Percentiles rank a stretch among this genome's conserved stretches.
Evolutionary conservation across 1,140 invertebrate genomes (phyloP).

Genomic region (Drosophila mauritiana): DNA sequence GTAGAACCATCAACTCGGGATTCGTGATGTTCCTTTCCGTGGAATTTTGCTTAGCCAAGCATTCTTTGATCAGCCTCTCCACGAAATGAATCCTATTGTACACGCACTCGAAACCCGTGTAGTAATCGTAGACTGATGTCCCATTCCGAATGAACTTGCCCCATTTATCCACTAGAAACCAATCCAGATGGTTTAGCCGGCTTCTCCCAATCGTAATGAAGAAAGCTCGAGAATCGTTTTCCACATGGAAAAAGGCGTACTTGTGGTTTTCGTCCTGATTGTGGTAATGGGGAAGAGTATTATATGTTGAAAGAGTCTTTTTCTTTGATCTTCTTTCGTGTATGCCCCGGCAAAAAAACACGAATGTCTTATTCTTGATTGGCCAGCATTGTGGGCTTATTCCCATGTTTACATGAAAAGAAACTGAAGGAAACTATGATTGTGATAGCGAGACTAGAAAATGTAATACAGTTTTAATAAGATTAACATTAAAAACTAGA

Average conservation of each 20-base stretch:
- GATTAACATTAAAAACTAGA: too few species aligned
- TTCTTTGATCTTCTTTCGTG: not conserved
- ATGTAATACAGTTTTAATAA: not conserved
- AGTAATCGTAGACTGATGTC: not conserved
- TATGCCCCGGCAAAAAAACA: not conserved
- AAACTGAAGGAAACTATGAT: not conserved
- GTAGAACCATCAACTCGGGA: not conserved
- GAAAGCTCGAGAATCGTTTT: not conserved
- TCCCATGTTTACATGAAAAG: not conserved
- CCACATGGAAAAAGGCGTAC: slow-evolving; percentile 2
- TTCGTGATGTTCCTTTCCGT: not conserved
- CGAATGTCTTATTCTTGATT: not conserved
- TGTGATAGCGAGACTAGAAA: not conserved
- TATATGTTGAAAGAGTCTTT: too few species aligned
- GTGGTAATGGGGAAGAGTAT: not conserved
- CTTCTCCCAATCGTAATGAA: slow-evolving; percentile 7
- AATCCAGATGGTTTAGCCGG: not conserved
- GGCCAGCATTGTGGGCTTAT: not conserved
- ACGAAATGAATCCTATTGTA: not conserved
- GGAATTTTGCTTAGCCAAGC: not conserved
- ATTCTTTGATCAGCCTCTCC: not conserved
- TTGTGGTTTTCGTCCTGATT: not conserved
- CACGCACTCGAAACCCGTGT: not conserved
- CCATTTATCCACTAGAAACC: slow-evolving; percentile 3
- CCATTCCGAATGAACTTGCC: slow-evolving; percentile 4